Conservation (phyloP, 2,797 vertebrate species). For the Acrocephalus scirpaceus region DNA sequence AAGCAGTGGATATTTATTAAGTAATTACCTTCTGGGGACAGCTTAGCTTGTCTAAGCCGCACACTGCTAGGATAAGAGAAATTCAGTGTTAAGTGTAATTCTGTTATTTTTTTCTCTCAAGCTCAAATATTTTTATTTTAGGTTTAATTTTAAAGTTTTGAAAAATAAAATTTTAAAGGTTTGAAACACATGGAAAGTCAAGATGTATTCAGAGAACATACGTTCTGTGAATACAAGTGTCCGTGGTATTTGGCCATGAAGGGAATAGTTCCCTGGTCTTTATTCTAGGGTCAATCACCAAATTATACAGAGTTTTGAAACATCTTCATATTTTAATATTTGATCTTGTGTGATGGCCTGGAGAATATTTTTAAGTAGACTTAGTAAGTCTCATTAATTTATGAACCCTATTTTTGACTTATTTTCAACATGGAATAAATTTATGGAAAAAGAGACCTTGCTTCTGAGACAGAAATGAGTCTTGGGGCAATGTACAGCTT, state of each 20-base stretch:
- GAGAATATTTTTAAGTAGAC: not conserved
- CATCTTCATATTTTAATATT: not conserved
- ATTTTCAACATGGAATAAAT: not conserved
- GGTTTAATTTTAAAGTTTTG: not conserved
- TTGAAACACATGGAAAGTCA: not conserved
- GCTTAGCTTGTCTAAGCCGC: not conserved
- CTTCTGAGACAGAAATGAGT: not conserved
- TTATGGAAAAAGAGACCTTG: not conserved
- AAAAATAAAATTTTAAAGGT: not conserved
- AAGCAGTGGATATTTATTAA: not conserved
- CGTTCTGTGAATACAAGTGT: not conserved
- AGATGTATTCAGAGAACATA: not conserved
- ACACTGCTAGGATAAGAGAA: not conserved
- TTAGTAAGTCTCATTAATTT: not conserved
- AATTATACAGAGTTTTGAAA: not conserved
- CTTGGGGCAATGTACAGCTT: fast-evolving
- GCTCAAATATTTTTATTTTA: not conserved
- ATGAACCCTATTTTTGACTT: not conserved
- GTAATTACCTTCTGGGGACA: not conserved
- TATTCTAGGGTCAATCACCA: not conserved
- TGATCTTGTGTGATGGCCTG: not conserved
- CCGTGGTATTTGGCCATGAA: not conserved
- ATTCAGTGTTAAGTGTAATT: not conserved
- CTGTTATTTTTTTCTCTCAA: not conserved
- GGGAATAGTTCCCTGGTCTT: not conserved